Evolutionary conservation across 2,888 invertebrate genomes (phyloP), one percentile per base, ranked within the genome.

Genomic region (Tipula vernalis): DNA sequence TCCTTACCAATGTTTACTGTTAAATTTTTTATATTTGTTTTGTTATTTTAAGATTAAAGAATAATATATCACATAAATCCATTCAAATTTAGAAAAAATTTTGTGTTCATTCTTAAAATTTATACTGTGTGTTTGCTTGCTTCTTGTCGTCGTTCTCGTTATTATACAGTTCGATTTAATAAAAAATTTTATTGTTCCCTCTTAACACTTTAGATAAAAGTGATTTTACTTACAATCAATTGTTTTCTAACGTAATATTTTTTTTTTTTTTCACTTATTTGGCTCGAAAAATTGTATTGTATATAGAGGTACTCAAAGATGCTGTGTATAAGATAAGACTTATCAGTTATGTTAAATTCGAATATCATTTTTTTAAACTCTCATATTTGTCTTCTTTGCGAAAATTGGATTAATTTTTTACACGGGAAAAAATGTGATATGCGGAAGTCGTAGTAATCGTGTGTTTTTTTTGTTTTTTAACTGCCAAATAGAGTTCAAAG

Each of bases 1-100:
- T 71, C 71, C 71, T 71, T 71, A 71, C 71, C 71, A 71, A 71
- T 71, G 71, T 71, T 71, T 71, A 71, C 71, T 28, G 71, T 71
- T n/a, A 71, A 71, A 71, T 71, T 71, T 71, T 71, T 51, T 44
- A 10, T 71, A 28, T 71, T 18, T 71, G 18, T 71, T 71, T 28
- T 71, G 18, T 28, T 71, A 71, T 71, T 71, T 71, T 71, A 71
- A 71, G 71, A 71, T 71, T 71, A 71, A 71, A 28, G 71, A 71
- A 71, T 71, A 71, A 71, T 71, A 71, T 71, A 71, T 71, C 71
- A 71, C 71, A 71, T 71, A 71, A 71, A 71, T 71, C 71, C 71
- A 71, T 71, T 71, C 71, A 71, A 71, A 71, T 71, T 71, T 71
- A 71, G 71, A 71, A 71, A 71, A 71, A 71, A 8, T 71, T 71